Evolutionary conservation across 2,113 vertebrate species (phyloP).

Genomic region (Mellivora capensis): DNA sequence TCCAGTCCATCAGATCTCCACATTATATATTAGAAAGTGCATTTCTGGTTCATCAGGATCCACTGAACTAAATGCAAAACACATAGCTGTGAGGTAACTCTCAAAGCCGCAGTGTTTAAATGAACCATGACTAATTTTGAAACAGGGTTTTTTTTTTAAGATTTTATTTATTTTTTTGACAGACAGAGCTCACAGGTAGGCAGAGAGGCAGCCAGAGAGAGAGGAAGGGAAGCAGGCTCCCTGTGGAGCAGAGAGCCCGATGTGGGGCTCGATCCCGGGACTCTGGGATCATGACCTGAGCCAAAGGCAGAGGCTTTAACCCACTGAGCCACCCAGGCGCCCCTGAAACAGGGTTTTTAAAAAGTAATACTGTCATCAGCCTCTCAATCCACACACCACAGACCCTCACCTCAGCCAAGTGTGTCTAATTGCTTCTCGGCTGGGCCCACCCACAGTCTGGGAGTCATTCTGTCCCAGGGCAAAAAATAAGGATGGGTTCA

Average conservation of each 20-base stretch:
- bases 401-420: not conserved
- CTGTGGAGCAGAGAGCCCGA: too few relatives aligned
- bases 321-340: too few relatives aligned
- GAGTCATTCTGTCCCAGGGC: not conserved
- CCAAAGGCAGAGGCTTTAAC: too few relatives aligned
- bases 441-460: not conserved
- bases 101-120: not conserved
- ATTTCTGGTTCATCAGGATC: slow-evolving; percentile 31
- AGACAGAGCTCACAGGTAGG: too few relatives aligned
- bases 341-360: slow-evolving; percentile 51
- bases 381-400: not conserved
- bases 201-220: too few relatives aligned
- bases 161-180: too few relatives aligned
- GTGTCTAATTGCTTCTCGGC: not conserved
- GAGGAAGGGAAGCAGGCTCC: too few relatives aligned
- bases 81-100: not conserved
- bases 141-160: slow-evolving; percentile 51
- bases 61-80: slow-evolving; percentile 41
- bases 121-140: slow-evolving; percentile 29
- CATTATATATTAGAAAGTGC: not conserved
- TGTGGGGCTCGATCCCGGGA: too few relatives aligned
- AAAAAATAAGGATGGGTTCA: not conserved
- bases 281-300: too few relatives aligned
- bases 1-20: not conserved
- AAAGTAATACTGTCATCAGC: not conserved